Percentiles rank a stretch among this genome's conserved stretches.
Evolutionary conservation across 92 coral and sea anemone genomes (phyloP).

Genomic region (Heliopora coerulea): DNA sequence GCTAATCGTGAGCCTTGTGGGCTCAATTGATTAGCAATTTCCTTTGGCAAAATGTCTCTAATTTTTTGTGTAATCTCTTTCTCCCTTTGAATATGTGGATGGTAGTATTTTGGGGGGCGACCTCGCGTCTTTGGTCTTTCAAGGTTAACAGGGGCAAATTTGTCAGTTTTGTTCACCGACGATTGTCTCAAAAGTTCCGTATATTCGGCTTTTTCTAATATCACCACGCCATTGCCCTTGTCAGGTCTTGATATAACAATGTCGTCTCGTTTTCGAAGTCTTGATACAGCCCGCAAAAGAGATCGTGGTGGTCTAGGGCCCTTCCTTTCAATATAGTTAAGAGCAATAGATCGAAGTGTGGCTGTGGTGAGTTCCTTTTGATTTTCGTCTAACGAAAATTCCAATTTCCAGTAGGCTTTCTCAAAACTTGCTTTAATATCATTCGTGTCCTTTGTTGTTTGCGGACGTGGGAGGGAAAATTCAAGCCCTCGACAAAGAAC

Average conservation of each 20-base stretch:
- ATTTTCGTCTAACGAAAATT: conserved; percentile 10
- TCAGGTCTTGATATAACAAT: conserved; percentile 58
- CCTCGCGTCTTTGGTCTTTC: conserved; percentile 46
- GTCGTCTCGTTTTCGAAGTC: conserved; percentile 33
- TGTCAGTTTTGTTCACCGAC: conserved; percentile 47
- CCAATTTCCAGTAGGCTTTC: conserved; percentile 35
- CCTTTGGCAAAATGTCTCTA: conserved; percentile 34
- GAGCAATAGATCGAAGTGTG: conserved; percentile 52
- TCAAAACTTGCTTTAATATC: conserved; percentile 52
- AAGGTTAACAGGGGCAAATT: conserved; percentile 15
- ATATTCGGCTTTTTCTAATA: conserved; percentile 53
- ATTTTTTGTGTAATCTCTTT: conserved; percentile 4
- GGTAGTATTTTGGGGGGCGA: conserved; percentile 50
- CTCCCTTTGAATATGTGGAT: conserved; percentile 49
- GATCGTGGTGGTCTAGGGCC: conserved; percentile 26
- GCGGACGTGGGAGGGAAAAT: conserved; percentile 40
- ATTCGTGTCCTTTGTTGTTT: conserved; percentile 24
- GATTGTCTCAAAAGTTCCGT: conserved; percentile 45
- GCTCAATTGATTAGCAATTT: conserved; percentile 31
- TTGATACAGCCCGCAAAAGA: conserved; percentile 32
- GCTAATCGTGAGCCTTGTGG: conserved; percentile 44
- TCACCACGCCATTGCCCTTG: conserved; percentile 61
- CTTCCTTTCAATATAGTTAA: conserved; percentile 52
- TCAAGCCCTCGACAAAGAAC: conserved; percentile 48
- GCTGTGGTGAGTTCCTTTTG: conserved; percentile 33